Evolutionary conservation across 2,888 invertebrate genomes (phyloP).

Genomic region (Oxyteleia sp.): DNA sequence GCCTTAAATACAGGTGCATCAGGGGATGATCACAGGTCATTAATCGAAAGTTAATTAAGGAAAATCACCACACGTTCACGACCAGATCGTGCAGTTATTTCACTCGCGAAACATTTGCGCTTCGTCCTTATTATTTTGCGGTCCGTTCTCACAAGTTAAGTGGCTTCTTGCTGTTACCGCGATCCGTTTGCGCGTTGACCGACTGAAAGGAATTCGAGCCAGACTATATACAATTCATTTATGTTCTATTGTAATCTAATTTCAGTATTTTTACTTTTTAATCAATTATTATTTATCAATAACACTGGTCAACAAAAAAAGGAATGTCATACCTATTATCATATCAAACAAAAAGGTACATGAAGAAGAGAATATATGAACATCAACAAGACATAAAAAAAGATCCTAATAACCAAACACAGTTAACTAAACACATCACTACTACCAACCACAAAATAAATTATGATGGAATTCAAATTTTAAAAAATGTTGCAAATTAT

Average conservation of each 20-base stretch:
- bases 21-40: slow-evolving; percentile 1
- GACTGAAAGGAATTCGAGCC: not conserved
- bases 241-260: not conserved
- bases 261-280: too few relatives aligned
- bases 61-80: slow-evolving; percentile 1
- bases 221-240: not conserved
- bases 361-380: too few relatives aligned
- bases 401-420: too few relatives aligned
- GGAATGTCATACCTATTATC: too few relatives aligned
- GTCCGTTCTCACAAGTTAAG: not conserved
- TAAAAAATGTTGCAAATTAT: too few relatives aligned
- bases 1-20: slow-evolving; percentile 3
- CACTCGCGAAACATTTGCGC: slow-evolving; percentile 1
- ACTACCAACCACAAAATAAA: too few relatives aligned
- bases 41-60: slow-evolving; percentile 6
- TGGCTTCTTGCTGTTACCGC: not conserved
- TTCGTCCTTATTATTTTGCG: not conserved
- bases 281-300: too few relatives aligned
- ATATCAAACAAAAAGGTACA: too few relatives aligned
- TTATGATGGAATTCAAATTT: too few relatives aligned
- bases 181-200: not conserved
- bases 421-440: too few relatives aligned
- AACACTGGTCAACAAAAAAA: too few relatives aligned
- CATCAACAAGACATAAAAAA: too few relatives aligned
- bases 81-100: not conserved